phyloP scores from a whole-genome alignment of 2,113 vertebrate species.

The Actenoides lindsayi region DNA sequence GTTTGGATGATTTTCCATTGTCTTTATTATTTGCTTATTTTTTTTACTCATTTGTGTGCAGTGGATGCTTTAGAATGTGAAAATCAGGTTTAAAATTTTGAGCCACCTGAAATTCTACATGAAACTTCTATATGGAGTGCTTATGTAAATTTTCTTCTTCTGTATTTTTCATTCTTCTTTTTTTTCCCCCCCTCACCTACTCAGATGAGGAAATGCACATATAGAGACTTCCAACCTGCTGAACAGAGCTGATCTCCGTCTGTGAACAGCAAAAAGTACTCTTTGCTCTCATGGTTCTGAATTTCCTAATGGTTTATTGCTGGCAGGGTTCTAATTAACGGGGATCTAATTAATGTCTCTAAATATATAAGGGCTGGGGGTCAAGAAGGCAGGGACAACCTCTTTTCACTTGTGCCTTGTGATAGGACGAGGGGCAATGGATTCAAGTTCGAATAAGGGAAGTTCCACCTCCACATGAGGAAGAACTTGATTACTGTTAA shows the following conservation, averaged over 20 bases:
- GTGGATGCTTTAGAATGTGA: neutral
- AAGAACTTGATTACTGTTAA: too few relatives aligned
- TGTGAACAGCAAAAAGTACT: neutral
- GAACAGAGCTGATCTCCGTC: neutral
- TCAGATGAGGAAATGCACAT: neutral
- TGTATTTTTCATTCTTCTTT: neutral
- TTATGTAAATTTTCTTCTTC: neutral
- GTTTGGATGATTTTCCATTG: conserved; percentile 45
- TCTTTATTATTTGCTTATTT: neutral
- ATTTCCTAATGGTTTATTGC: neutral
- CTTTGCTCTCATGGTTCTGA: neutral
- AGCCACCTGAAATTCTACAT: neutral
- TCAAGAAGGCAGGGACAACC: too few relatives aligned
- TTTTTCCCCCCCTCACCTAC: neutral
- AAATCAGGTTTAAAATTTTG: neutral
- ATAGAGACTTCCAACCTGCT: accelerated
- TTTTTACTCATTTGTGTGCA: neutral
- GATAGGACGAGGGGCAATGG: too few relatives aligned
- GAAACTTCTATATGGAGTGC: neutral
- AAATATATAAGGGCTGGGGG: too few relatives aligned
- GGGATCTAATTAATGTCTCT: too few relatives aligned
- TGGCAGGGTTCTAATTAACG: neutral
- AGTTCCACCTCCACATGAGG: too few relatives aligned
- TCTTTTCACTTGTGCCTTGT: too few relatives aligned
- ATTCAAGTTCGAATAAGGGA: too few relatives aligned